Percentiles rank a stretch among this genome's conserved stretches.
Conservation (phyloP, 2,113 vertebrate species). For the Chionomys nivalis region DNA sequence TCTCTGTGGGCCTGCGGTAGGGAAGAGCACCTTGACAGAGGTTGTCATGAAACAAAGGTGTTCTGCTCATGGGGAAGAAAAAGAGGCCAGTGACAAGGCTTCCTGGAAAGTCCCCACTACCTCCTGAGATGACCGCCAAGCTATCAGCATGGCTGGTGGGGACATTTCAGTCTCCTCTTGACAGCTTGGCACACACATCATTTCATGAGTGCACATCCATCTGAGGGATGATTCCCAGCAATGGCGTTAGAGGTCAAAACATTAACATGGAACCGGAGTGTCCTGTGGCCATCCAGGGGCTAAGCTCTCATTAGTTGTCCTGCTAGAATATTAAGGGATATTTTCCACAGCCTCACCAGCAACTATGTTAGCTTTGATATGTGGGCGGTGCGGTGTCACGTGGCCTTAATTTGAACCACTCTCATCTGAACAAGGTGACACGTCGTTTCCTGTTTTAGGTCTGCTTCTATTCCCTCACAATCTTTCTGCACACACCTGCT, state of each 20-base stretch:
- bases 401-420: slow-evolving; percentile 19
- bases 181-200: neutral
- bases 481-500: neutral
- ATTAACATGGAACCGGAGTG: neutral
- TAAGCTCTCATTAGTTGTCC: neutral
- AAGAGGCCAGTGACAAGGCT: too few species aligned
- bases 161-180: neutral
- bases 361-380: neutral
- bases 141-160: neutral
- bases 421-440: neutral
- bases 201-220: neutral
- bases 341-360: neutral
- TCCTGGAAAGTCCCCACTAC: neutral
- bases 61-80: too few species aligned
- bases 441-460: neutral
- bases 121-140: neutral
- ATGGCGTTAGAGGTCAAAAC: neutral
- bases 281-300: neutral
- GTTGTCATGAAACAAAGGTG: neutral
- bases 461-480: neutral
- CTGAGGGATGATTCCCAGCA: neutral
- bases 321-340: neutral
- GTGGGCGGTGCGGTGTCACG: neutral
- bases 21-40: too few species aligned
- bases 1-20: neutral